phyloP scores from a whole-genome alignment of 2,113 vertebrate genomes.

The Bambusicola thoracicus region DNA sequence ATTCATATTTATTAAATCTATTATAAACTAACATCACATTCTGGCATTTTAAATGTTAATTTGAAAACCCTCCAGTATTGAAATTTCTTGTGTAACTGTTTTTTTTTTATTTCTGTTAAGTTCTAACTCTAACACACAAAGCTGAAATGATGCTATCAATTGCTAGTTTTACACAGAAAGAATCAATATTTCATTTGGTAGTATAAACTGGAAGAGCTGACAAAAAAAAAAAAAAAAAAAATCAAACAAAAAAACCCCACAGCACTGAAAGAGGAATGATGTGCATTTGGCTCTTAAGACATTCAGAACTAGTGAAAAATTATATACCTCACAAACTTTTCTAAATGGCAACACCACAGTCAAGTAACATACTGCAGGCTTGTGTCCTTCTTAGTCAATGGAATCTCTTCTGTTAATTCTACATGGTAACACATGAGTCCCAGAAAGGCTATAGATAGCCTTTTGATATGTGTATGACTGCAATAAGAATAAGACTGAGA shows the following conservation, averaged over 20 bases:
- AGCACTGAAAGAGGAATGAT: not conserved
- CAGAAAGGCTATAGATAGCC: not conserved
- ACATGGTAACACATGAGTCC: not conserved
- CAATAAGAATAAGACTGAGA: not conserved
- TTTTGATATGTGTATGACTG: not conserved
- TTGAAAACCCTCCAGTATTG: not conserved
- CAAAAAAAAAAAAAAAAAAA: not conserved
- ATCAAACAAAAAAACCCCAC: no score
- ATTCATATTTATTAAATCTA: not conserved
- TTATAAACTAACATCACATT: not conserved
- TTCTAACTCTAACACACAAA: not conserved
- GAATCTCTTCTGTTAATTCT: not conserved
- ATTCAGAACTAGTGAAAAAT: not conserved
- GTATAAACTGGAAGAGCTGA: not conserved
- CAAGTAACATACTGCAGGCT: not conserved
- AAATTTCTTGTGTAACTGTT: not conserved
- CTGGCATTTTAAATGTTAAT: not conserved
- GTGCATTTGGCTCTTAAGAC: not conserved
- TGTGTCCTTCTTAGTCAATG: not conserved
- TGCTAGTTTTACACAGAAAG: not conserved
- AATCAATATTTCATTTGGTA: not conserved
- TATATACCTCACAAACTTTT: not conserved
- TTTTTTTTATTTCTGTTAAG: not conserved
- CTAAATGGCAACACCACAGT: not conserved
- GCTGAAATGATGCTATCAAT: not conserved